These are phyloP conservation scores for Atractosteus spatula DNA, from an alignment of 2,113 vertebrate genomes.

Conservation along the genomic window DNA sequence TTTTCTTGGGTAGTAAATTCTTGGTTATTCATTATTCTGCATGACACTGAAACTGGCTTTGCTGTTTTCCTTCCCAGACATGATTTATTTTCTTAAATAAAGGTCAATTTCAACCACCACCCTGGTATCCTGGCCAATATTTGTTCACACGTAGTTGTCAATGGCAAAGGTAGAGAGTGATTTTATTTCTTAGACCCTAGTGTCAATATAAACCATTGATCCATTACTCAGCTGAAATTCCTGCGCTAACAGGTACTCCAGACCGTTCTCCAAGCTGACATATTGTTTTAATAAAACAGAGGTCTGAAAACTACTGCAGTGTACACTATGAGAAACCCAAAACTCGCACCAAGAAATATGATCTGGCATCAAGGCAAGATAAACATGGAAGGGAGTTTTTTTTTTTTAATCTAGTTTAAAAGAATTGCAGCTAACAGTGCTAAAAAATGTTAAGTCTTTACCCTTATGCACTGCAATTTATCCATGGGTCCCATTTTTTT, in stretches of 20 bases:
- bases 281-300: conserved; percentile 1
- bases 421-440: not conserved
- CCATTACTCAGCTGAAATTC: conserved; percentile 1
- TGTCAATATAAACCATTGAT: conserved; percentile 3
- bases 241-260: conserved; percentile 1
- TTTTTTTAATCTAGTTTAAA: not conserved
- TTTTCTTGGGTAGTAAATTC: too few relatives aligned
- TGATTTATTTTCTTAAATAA: not conserved
- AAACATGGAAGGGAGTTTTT: not conserved
- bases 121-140: not conserved
- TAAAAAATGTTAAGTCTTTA: not conserved
- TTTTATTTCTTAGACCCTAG: not conserved
- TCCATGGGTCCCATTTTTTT: not conserved
- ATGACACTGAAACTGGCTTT: too few relatives aligned
- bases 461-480: not conserved
- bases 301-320: not conserved
- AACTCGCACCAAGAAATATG: conserved; percentile 1
- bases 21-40: too few relatives aligned
- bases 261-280: conserved; percentile 1
- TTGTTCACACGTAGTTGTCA: not conserved
- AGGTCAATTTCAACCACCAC: not conserved
- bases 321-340: conserved; percentile 14
- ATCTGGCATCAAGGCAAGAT: conserved; percentile 5
- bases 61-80: too few relatives aligned
- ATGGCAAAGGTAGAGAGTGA: not conserved